A percentile compares a stretch with the other conserved stretches of the same genome.
Conservation (phyloP, 2,113 vertebrate species). For the Otolemur garnettii region DNA sequence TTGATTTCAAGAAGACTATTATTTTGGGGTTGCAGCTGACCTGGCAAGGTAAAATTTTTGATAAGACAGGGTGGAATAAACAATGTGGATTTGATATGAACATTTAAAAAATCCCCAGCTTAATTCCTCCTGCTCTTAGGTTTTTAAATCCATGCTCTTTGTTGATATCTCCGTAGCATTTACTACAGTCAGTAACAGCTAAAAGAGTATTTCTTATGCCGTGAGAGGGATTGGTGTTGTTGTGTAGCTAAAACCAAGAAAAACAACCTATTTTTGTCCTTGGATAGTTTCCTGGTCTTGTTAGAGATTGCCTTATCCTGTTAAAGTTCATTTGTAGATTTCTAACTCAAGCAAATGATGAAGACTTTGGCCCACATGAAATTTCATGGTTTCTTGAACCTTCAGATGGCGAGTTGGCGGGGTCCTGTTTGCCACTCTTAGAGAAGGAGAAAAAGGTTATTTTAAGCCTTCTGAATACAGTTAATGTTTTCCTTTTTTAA, state of each 20-base stretch:
- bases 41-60: neutral
- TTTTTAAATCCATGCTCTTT: neutral
- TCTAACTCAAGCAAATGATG: constrained; percentile 16
- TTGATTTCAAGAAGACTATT: neutral
- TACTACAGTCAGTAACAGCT: neutral
- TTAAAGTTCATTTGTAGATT: constrained; percentile 31
- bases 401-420: constrained; percentile 1
- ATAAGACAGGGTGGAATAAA: neutral
- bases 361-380: neutral
- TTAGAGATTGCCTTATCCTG: constrained; percentile 8
- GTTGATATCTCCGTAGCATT: neutral
- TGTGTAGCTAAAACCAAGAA: constrained; percentile 33
- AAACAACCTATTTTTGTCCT: constrained; percentile 49
- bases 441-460: neutral
- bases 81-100: neutral
- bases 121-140: rapidly evolving
- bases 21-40: neutral
- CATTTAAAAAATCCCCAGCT: neutral
- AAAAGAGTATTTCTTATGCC: neutral
- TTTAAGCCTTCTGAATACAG: constrained; percentile 33
- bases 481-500: neutral
- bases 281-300: constrained; percentile 41
- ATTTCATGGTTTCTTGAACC: constrained; percentile 26
- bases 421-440: neutral
- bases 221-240: neutral